Evolutionary conservation across 2,888 invertebrate genomes (phyloP).

Genomic region (Odontothrips loti): DNA sequence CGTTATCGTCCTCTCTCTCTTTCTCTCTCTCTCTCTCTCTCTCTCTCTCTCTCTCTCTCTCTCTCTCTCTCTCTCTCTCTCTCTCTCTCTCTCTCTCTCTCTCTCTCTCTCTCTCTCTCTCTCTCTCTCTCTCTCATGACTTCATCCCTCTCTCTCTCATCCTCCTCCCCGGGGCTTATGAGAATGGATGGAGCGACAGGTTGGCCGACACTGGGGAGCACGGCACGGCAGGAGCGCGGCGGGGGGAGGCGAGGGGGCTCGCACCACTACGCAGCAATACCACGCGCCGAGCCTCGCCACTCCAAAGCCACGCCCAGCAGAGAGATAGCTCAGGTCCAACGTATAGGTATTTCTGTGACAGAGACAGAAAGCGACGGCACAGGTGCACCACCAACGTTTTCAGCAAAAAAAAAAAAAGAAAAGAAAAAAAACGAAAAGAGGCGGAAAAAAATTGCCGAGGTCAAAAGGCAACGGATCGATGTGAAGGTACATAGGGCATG

Average conservation of each 20-base stretch:
- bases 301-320: too few relatives aligned
- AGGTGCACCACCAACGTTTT: too few relatives aligned
- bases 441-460: too few relatives aligned
- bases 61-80: neutral
- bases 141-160: neutral
- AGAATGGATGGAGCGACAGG: conserved; percentile 23
- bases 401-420: too few relatives aligned
- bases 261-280: neutral
- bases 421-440: too few relatives aligned
- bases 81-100: neutral
- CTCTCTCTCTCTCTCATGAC: neutral
- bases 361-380: too few relatives aligned
- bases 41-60: neutral
- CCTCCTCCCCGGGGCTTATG: neutral
- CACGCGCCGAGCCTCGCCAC: neutral
- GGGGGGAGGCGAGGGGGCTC: neutral
- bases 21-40: neutral
- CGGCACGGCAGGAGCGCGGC: too few relatives aligned
- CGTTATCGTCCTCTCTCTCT: neutral
- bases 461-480: too few relatives aligned
- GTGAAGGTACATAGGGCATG: too few relatives aligned
- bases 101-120: neutral
- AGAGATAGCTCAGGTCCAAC: too few relatives aligned
- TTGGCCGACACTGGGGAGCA: neutral
- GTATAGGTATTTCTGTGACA: too few relatives aligned